Evolutionary conservation across 2,113 vertebrate genomes (phyloP).

Genomic region (Phoxinus phoxinus): DNA sequence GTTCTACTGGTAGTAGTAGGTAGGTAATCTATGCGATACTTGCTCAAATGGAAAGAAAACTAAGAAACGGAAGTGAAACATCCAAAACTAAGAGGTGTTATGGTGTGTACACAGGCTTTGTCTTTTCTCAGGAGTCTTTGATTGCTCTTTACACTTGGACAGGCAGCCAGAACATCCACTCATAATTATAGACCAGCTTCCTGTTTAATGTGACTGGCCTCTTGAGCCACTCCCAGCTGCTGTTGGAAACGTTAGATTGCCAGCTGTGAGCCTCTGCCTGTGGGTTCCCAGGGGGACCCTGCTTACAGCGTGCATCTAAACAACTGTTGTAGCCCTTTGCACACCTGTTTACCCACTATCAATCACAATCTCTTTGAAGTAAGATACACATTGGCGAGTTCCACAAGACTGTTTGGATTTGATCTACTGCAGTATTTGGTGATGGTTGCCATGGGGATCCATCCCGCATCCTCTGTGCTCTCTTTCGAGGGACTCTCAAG

Average conservation of each 20-base stretch:
- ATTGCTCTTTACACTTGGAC: slow-evolving; percentile 49
- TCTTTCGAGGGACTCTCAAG: slow-evolving; percentile 22
- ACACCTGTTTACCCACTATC: slow-evolving; percentile 45
- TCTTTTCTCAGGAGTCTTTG: slow-evolving; percentile 20
- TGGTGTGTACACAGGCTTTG: neutral
- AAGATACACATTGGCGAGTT: slow-evolving; percentile 39
- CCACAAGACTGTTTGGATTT: slow-evolving; percentile 15
- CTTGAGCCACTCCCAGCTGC: slow-evolving; percentile 50
- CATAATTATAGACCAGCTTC: slow-evolving; percentile 54
- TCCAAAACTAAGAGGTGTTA: neutral
- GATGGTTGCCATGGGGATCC: slow-evolving; percentile 20
- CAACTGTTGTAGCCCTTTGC: slow-evolving; percentile 12
- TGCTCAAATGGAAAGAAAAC: neutral
- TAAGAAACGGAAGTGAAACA: slow-evolving; percentile 18
- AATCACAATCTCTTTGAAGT: slow-evolving; percentile 25
- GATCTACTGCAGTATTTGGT: neutral
- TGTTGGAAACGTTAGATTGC: slow-evolving; percentile 45
- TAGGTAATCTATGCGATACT: too few species aligned
- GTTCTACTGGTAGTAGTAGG: neutral
- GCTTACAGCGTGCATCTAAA: slow-evolving; percentile 17
- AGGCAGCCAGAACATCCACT: slow-evolving; percentile 41
- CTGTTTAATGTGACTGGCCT: slow-evolving; percentile 45
- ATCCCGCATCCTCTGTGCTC: neutral
- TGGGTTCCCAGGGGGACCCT: neutral
- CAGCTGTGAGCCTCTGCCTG: slow-evolving; percentile 17